Percentiles rank a stretch among this genome's conserved stretches.
Conservation (phyloP, 2,888 invertebrate genomes). For the Tupiocoris notatus region DNA sequence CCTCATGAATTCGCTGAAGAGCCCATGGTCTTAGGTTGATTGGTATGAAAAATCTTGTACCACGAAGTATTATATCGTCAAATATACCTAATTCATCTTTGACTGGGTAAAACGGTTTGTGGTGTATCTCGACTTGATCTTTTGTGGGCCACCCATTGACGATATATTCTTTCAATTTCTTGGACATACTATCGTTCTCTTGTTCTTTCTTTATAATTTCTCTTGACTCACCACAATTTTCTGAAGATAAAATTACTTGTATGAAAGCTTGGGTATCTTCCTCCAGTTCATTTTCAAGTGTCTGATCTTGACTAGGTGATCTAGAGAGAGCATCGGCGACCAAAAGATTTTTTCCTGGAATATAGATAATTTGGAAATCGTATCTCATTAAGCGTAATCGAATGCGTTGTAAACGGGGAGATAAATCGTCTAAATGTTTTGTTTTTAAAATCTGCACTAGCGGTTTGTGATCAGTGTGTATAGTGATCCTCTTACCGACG, state of each 20-base stretch:
- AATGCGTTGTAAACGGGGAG: constrained; percentile 14
- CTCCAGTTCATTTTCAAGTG: constrained; percentile 3
- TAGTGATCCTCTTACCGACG: constrained; percentile 2
- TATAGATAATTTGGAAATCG: constrained; percentile 14
- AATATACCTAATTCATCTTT: neutral
- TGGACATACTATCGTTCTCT: constrained; percentile 4
- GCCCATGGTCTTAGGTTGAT: neutral
- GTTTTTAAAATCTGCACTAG: too few relatives aligned
- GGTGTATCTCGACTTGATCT: too few relatives aligned
- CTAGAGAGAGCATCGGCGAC: constrained; percentile 19
- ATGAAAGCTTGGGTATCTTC: constrained; percentile 7
- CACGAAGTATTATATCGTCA: neutral
- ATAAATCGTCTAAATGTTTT: constrained; percentile 13
- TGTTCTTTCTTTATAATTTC: neutral
- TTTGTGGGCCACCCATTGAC: too few relatives aligned
- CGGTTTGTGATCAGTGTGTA: constrained; percentile 24
- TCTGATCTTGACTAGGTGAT: neutral
- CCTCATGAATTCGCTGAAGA: neutral
- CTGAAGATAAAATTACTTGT: neutral
- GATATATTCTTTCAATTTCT: too few relatives aligned
- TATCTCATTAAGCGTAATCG: constrained; percentile 18
- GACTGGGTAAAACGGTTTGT: too few relatives aligned
- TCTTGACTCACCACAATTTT: neutral
- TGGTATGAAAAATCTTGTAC: neutral
- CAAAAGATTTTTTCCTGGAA: constrained; percentile 12